Base-by-base conservation (phyloP, 2,888 invertebrate species). In the Heliconius hortense region DNA sequence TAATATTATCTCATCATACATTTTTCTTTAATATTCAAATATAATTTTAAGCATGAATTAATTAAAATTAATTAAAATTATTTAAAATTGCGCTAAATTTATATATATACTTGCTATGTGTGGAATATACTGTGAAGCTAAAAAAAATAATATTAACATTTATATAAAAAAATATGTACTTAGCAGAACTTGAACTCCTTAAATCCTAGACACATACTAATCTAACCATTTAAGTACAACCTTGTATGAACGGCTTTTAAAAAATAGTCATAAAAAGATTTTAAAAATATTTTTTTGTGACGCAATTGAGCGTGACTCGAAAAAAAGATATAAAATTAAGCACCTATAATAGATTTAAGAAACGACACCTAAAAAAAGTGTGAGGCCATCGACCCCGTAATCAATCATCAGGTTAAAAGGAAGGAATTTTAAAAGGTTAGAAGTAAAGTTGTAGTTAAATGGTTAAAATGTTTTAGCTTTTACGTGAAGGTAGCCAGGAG, bases 301-400 rank as follows among this genome's bases (percentile, higher is more conserved):
- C 28, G 3, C 69, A 31, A 31, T 69, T 21, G 39, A 72, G 69
- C 74, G 72, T 75, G 72, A 74, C 69, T 73, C 21, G 43, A 70
- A 66, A 76, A 72, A 68, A 48, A n/a, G 1, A 39, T 66, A 31
- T 75, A 60, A 75, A 72, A 76, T 73, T 73, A 73, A 73, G 53
- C 63, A 69, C 68, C 72, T 69, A 73, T 64, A 73, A 76, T 76
- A 56, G 73, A 56, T 35, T 56, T 68, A 56, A 31, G 62, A 76
- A 72, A 78, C 66, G 63, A 76, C 68, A 13, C 63, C 48, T 24
- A 74, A 75, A 78, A 31, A 79, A 79, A 74, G 24, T 24, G n/a
- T 60, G 78, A 73, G 80, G 79, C 69, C 77, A 78, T 69, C 79
- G 80, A 80, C 79, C 80, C 73, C 31, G 28, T 31, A 56, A 81